Evolutionary conservation across 2,888 invertebrate genomes (phyloP).

Genomic region (Orthosia incerta): DNA sequence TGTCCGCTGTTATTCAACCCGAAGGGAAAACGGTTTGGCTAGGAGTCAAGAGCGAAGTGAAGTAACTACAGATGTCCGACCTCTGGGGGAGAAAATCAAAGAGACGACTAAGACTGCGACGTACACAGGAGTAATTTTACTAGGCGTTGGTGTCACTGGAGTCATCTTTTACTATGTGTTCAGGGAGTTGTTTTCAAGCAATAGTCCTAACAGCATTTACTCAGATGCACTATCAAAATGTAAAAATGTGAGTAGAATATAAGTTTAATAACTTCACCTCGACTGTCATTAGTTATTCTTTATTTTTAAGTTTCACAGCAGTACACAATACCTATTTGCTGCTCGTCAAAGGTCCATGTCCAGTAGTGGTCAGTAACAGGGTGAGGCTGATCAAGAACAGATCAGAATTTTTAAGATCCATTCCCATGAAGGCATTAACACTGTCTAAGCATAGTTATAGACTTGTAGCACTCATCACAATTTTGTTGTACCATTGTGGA

Average conservation of each 20-base stretch:
- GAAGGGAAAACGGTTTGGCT: conserved; percentile 79
- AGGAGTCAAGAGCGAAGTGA: conserved; percentile 83
- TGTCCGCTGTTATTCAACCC: conserved; percentile 77
- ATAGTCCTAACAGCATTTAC: conserved; percentile 96
- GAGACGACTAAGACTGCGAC: conserved; percentile 97
- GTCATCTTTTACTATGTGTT: conserved; percentile 96
- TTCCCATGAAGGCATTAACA: not conserved
- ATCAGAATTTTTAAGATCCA: not conserved
- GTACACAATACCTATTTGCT: not conserved
- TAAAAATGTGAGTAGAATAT: conserved; percentile 88
- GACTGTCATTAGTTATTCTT: not conserved
- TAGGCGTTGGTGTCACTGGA: conserved; percentile 95
- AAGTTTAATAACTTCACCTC: not conserved
- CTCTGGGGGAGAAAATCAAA: conserved; percentile 95
- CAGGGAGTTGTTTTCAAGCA: conserved; percentile 96
- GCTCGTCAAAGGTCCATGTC: not conserved
- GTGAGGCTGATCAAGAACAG: no score
- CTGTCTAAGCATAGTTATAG: not conserved
- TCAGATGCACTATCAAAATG: conserved; percentile 94
- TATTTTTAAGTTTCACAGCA: not conserved
- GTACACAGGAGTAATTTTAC: conserved; percentile 95
- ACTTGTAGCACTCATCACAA: not conserved
- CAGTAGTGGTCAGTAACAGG: not conserved
- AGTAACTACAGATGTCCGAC: conserved; percentile 91
- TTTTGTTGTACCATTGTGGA: not conserved